Evolutionary conservation across 2,797 vertebrate genomes (phyloP).

Genomic region (Sebastes steindachneri): DNA sequence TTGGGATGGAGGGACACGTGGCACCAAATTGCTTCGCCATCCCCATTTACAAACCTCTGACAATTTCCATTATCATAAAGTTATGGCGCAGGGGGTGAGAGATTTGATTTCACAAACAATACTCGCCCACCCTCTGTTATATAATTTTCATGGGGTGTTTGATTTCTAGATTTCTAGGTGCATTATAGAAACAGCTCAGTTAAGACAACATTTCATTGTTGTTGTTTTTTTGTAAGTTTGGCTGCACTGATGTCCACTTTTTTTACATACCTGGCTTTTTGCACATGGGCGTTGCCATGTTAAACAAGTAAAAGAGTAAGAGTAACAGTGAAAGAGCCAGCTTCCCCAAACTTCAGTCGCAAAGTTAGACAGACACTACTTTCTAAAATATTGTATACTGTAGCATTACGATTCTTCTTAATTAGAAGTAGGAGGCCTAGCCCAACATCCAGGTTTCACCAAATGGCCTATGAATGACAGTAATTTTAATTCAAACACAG

Average conservation of each 20-base stretch:
- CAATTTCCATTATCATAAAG: constrained; percentile 68
- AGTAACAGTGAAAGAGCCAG: neutral
- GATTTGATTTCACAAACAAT: constrained; percentile 58
- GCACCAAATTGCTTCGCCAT: constrained; percentile 60
- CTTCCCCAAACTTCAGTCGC: neutral
- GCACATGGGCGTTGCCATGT: neutral
- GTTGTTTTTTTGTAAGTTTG: neutral
- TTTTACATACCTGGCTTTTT: neutral
- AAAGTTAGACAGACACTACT: neutral
- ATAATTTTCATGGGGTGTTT: constrained; percentile 14
- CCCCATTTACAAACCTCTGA: constrained; percentile 64
- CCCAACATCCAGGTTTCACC: too few species aligned
- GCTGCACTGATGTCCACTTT: neutral
- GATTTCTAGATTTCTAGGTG: constrained; percentile 10
- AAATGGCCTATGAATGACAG: too few species aligned
- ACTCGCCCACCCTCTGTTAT: constrained; percentile 30
- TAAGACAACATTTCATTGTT: neutral
- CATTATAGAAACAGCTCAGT: constrained; percentile 1
- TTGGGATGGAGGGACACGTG: constrained; percentile 27
- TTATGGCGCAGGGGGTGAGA: constrained; percentile 42
- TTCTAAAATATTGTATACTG: too few species aligned
- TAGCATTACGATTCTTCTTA: too few species aligned
- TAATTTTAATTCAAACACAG: too few species aligned
- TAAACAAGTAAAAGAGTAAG: neutral
- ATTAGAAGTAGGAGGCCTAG: too few species aligned